Conservation (phyloP, 2,888 invertebrate species). For the Aricia artaxerxes region DNA sequence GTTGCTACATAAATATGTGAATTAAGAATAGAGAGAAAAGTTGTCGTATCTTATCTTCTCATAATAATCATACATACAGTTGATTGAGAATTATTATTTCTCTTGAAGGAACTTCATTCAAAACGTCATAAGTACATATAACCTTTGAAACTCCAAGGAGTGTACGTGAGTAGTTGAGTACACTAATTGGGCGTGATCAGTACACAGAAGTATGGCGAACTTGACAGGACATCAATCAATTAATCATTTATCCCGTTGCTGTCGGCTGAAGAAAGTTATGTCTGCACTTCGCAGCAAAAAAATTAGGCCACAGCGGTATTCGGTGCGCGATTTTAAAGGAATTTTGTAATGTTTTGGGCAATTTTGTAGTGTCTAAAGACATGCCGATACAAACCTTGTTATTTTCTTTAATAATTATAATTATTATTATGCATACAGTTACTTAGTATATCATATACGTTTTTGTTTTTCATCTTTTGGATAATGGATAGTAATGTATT, state of each 20-base stretch:
- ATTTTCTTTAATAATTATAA: too few relatives aligned
- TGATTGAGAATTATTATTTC: too few relatives aligned
- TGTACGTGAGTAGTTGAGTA: not conserved
- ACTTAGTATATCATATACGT: too few relatives aligned
- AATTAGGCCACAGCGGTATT: not conserved
- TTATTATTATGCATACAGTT: too few relatives aligned
- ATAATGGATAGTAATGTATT: too few relatives aligned
- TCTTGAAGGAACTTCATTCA: too few relatives aligned
- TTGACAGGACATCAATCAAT: conserved; percentile 5
- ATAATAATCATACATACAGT: not conserved
- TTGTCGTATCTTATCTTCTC: not conserved
- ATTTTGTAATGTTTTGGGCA: not conserved
- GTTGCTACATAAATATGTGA: too few relatives aligned
- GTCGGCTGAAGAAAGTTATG: not conserved
- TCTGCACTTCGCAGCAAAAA: conserved; percentile 4
- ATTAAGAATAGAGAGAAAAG: too few relatives aligned
- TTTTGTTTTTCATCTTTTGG: too few relatives aligned
- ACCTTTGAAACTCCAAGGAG: not conserved
- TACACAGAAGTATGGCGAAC: conserved; percentile 3
- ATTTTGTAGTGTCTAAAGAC: not conserved
- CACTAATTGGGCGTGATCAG: not conserved
- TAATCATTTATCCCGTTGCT: not conserved
- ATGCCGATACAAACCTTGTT: not conserved
- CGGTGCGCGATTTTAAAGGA: not conserved
- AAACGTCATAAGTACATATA: not conserved